Base-by-base conservation (phyloP, 1,140 invertebrate species). In the Ladona fulva region DNA sequence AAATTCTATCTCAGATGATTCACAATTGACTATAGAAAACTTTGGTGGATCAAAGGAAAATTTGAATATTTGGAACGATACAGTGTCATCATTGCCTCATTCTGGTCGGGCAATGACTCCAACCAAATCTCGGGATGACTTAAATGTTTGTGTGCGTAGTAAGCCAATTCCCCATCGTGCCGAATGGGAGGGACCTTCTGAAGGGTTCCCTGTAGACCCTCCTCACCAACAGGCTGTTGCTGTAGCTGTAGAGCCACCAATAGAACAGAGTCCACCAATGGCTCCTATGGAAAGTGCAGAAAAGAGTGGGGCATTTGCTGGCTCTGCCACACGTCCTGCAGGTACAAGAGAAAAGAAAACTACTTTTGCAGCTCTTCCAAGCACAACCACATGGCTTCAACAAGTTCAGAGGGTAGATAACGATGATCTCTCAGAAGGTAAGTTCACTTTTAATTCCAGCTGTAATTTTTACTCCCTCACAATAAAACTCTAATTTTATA, bases 311-410 rank as follows among this genome's bases (percentile, higher is more conserved):
- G 52, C 16, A 66, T 66, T 66, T 12, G 5, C 52, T 19, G 12
- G 52, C 52, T 19, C 52, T 3, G 14, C 3, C 52, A 19, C 52
- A 6, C 52, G 52, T 19, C 3, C 3, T 66, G 52, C 5, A 22
- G n/a, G 86, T 11, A 82, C 83, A 42, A 79, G 82, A 0, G 90
- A 90, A 66, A 91, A 92, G 83, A 92, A 90, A 80, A 87, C 87
- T 5, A 88, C 88, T 1, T 92, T 92, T 83, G 91, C 90, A 5
- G 86, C 91, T 16, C 84, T 94, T 52, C 84, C 86, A 19, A 94
- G 92, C 83, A 94, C 93, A 0, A 95, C 94, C 16, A 95, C 94
- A n/a, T 96, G 94, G 94, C 93, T 95, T 81, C 91, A 95, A 81
- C 92, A 93, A 81, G 86, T 77, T 14, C 74, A 75, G 24, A 66